Evolutionary conservation across 2,797 vertebrate genomes (phyloP), one percentile per base, ranked within the genome.

Genomic region (Streptopelia turtur): DNA sequence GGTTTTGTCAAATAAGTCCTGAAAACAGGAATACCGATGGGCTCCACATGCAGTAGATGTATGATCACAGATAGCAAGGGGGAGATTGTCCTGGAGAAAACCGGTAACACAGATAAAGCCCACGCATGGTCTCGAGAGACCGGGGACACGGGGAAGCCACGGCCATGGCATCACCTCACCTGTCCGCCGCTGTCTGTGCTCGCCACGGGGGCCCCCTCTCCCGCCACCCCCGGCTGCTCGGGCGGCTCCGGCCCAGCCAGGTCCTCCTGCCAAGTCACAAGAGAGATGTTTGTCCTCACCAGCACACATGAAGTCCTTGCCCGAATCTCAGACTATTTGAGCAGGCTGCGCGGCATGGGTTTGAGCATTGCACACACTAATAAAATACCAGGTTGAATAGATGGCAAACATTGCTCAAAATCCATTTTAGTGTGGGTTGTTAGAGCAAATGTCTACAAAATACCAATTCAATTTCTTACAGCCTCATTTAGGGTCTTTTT

Each of bases 221-320:
- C 97, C 2, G 66, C 89, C n/a, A 21, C 15, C 30, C 37, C n/a
- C 5, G 66, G 93, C 65, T 97, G 95, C 91, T 96, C 93, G 1
- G 87, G 94, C 0, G 65, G 93, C 87, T 91, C 93, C 3, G 79
- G 92, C 6, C 5, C 33, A 20, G 66, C 90, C 90, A 97, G 87
- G 16, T 98, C 98, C 85, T 98, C 97, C 98, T 98, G 96, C 65
- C 94, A 94, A 86, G 79, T 49, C 66, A 95, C 50, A 94, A 83
- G 76, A 9, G 37, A 92, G 31, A 89, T 5, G 49, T 79, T 81
- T 64, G 87, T 69, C 82, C 64, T 90, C 25, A 50, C 39, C 49
- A 59, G 52, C 59, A 35, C 59, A 8, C 3, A 52, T 74, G 61
- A 41, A 74, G 59, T 70, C 86, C 83, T 17, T 1, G 0, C 78